phyloP scores from a whole-genome alignment of 2,113 vertebrate genomes.

The Martes martes region DNA sequence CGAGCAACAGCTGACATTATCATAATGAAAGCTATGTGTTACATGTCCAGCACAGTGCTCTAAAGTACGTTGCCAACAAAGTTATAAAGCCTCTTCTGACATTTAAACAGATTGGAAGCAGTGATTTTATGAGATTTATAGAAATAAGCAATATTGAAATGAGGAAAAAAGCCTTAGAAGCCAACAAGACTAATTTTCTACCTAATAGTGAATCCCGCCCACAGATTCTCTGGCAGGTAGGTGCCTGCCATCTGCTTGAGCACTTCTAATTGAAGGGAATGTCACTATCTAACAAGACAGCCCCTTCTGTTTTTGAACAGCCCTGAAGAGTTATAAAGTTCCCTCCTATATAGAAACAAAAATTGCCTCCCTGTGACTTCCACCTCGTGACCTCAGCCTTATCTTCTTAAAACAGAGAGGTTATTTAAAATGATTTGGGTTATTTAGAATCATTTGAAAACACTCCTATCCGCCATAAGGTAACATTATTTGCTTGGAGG shows the following conservation, averaged over 20 bases:
- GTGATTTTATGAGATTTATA: neutral
- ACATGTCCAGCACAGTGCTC: neutral
- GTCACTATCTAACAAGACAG: neutral
- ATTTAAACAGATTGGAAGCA: neutral
- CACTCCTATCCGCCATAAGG: neutral
- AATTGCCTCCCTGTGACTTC: neutral
- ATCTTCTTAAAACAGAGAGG: conserved; percentile 2
- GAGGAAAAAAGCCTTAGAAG: neutral
- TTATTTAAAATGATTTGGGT: neutral
- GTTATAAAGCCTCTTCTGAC: neutral
- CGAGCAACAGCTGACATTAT: neutral
- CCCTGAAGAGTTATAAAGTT: neutral
- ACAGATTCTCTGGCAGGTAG: conserved; percentile 1
- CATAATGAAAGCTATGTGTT: neutral
- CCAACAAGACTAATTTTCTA: conserved; percentile 8
- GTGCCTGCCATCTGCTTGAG: neutral
- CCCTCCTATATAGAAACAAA: neutral
- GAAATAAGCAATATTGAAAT: neutral
- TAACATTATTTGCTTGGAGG: neutral
- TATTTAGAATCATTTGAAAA: neutral
- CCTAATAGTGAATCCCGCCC: neutral
- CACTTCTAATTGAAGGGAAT: neutral
- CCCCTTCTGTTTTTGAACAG: conserved; percentile 9
- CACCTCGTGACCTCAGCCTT: neutral
- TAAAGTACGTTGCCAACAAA: neutral